A percentile compares a stretch with the other conserved stretches of the same genome.
phyloP scores from a whole-genome alignment of 2,113 vertebrate species.

The Aegithalos caudatus region DNA sequence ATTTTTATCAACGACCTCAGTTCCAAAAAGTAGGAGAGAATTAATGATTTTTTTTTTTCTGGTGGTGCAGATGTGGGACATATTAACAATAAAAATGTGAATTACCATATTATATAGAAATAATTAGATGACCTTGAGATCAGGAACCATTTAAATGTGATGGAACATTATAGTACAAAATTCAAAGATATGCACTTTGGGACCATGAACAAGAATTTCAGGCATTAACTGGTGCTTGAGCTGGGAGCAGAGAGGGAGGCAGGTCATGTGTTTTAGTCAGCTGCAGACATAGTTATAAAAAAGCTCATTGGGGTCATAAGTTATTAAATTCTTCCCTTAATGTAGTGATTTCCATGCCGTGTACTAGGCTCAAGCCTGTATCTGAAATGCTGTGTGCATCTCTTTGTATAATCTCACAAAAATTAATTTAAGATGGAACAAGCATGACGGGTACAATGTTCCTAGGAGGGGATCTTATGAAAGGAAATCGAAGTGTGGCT shows the following conservation, averaged over 20 bases:
- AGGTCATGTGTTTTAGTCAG: not conserved
- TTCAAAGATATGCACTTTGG: not conserved
- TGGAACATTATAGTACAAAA: not conserved
- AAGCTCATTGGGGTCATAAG: not conserved
- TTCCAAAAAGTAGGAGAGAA: not conserved
- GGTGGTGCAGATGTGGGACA: not conserved
- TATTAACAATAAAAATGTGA: slow-evolving; percentile 22
- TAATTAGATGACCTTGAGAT: slow-evolving; percentile 44
- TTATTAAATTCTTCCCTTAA: not conserved
- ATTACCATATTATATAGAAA: slow-evolving; percentile 18
- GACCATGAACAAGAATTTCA: slow-evolving; percentile 13
- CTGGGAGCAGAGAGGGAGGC: not conserved
- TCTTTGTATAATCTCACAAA: not conserved
- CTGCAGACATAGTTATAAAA: not conserved
- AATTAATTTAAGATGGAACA: not conserved
- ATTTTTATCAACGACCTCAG: not conserved
- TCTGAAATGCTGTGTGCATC: not conserved
- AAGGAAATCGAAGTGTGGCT: not conserved
- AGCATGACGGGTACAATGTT: not conserved
- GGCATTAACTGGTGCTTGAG: not conserved
- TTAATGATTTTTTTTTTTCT: not conserved
- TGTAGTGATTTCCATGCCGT: not conserved
- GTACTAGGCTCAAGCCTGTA: not conserved
- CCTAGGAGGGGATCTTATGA: not conserved
- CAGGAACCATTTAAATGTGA: not conserved